Evolutionary conservation across 2,888 invertebrate genomes (phyloP).

Genomic region (Drosophila cracens): DNA sequence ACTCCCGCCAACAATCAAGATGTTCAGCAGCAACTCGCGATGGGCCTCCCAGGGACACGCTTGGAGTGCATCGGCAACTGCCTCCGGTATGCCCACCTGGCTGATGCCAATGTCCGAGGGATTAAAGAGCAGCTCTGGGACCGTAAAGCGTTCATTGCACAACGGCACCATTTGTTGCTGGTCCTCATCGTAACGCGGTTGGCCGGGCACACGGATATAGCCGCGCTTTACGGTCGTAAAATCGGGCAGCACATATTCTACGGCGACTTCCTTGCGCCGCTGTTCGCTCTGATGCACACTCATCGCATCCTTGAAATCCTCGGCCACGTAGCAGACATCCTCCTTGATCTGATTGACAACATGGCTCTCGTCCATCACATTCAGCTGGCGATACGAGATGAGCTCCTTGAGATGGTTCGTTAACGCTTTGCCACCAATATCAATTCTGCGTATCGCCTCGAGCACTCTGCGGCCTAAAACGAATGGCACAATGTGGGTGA

Average conservation of each 20-base stretch:
- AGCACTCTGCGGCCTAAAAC: conserved; percentile 90
- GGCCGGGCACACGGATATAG: conserved; percentile 84
- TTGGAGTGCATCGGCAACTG: conserved; percentile 91
- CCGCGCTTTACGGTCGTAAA: conserved; percentile 95
- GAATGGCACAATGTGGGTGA: conserved; percentile 97
- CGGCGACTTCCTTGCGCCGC: conserved; percentile 89
- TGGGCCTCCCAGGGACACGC: conserved; percentile 90
- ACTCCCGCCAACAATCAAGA: conserved; percentile 93
- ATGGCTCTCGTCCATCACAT: conserved; percentile 99
- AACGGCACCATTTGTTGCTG: conserved; percentile 90
- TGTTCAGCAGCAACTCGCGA: conserved; percentile 92
- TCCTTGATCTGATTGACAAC: conserved; percentile 99
- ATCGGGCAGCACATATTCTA: conserved; percentile 98
- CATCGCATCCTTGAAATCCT: conserved; percentile 93
- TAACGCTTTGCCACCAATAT: conserved; percentile 97
- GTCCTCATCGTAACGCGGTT: conserved; percentile 62
- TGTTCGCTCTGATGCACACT: conserved; percentile 87
- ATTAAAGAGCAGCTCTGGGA: conserved; percentile 97
- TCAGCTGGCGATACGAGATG: conserved; percentile 97
- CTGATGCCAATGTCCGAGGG: conserved; percentile 97
- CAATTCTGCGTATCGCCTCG: conserved; percentile 92
- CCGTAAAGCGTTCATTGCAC: conserved; percentile 96
- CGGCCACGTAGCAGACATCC: conserved; percentile 97
- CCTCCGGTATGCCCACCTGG: conserved; percentile 96
- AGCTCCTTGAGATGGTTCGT: conserved; percentile 99